These are phyloP conservation scores for Leuciscus idus DNA, from an alignment of 2,113 vertebrate species.

Conservation along the genomic window DNA sequence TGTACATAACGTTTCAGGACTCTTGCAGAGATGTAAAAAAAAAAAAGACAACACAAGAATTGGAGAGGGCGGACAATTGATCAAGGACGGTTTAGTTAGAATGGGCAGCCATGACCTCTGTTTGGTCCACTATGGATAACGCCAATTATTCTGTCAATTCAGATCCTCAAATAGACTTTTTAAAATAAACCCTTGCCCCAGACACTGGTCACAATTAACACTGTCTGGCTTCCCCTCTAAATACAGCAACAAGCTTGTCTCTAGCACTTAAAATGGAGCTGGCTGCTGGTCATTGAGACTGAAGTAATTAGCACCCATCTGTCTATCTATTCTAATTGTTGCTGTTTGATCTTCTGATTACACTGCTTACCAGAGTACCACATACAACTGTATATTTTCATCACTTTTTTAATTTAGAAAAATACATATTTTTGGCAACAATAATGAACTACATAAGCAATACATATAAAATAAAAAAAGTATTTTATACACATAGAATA, in stretches of 20 bases:
- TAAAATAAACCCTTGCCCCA: constrained; percentile 61
- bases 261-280: constrained; percentile 16
- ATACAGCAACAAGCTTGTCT: constrained; percentile 48
- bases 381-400: neutral
- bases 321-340: constrained; percentile 36
- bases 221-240: constrained; percentile 64
- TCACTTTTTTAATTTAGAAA: neutral
- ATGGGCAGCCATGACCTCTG: constrained; percentile 64
- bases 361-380: neutral
- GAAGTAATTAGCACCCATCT: constrained; percentile 38
- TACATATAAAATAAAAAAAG: neutral
- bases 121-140: constrained; percentile 63
- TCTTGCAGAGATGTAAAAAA: neutral
- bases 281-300: constrained; percentile 33
- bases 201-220: constrained; percentile 66
- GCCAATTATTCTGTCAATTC: constrained; percentile 64
- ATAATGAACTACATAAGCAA: no score
- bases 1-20: neutral
- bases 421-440: neutral
- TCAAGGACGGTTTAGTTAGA: constrained; percentile 47
- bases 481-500: neutral
- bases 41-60: constrained; percentile 1
- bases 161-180: constrained; percentile 62
- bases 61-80: neutral
- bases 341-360: constrained; percentile 28